A percentile compares a stretch with the other conserved stretches of the same genome.
phyloP scores from a whole-genome alignment of 2,797 vertebrate genomes.

The Brachyalestes nurse region DNA sequence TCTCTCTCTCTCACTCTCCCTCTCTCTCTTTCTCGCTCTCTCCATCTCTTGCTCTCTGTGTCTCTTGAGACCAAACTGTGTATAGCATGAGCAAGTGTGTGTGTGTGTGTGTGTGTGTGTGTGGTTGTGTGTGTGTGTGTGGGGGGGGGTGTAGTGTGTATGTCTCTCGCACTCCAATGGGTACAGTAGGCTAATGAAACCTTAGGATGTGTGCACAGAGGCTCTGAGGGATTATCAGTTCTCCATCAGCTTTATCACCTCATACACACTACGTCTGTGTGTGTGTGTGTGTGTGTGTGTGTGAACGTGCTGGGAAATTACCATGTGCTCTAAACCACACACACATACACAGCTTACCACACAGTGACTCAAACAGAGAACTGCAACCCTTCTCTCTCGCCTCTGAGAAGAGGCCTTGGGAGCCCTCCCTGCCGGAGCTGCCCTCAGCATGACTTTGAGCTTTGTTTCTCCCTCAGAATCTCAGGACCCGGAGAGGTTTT shows the following conservation, averaged over 20 bases:
- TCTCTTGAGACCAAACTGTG: slow-evolving; percentile 32
- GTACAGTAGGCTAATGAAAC: slow-evolving; percentile 59
- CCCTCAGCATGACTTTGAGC: slow-evolving; percentile 15
- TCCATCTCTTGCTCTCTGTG: slow-evolving; percentile 21
- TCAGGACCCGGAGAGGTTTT: neutral
- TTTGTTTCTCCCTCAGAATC: slow-evolving; percentile 23
- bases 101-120: too few species aligned
- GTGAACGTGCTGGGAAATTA: slow-evolving; percentile 46
- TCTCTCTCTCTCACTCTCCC: slow-evolving; percentile 18
- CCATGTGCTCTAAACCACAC: slow-evolving; percentile 31
- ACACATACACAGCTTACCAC: slow-evolving; percentile 20
- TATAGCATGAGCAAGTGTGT: neutral
- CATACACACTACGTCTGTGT: slow-evolving; percentile 36
- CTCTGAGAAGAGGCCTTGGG: neutral
- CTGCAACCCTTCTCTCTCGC: neutral
- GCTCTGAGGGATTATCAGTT: slow-evolving; percentile 53
- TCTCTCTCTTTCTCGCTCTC: neutral
- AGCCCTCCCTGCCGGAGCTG: neutral
- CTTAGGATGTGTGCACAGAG: slow-evolving; percentile 47
- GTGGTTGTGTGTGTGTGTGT: too few species aligned
- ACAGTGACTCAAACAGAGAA: slow-evolving; percentile 15
- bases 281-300: slow-evolving; percentile 35
- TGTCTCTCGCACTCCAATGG: slow-evolving; percentile 23
- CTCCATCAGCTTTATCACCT: slow-evolving; percentile 46
- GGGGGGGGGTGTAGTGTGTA: slow-evolving; percentile 23